Evolutionary conservation across 2,797 vertebrate genomes (phyloP).

Genomic region (Argentina silus): DNA sequence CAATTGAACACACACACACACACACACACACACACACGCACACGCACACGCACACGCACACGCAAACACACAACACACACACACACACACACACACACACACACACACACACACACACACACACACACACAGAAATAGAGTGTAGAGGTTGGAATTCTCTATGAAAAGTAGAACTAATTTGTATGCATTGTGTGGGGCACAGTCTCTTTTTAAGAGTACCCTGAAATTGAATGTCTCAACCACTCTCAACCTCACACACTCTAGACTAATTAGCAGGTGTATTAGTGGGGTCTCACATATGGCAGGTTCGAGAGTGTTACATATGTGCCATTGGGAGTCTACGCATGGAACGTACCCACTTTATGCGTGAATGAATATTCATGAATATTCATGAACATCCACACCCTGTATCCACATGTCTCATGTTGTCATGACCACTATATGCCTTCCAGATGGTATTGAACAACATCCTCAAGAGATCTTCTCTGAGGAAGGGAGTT

Average conservation of each 20-base stretch:
- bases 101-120: conserved; percentile 5
- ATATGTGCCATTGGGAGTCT: not conserved
- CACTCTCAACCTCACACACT: conserved; percentile 33
- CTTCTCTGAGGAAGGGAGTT: not conserved
- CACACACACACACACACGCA: conserved; percentile 6
- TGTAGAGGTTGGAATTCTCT: not conserved
- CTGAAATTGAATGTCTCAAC: conserved; percentile 2
- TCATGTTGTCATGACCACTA: conserved; percentile 1
- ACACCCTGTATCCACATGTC: not conserved
- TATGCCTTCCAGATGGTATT: conserved; percentile 7
- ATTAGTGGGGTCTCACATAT: conserved; percentile 40
- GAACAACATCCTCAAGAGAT: conserved; percentile 10
- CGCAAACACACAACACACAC: not conserved
- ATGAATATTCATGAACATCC: not conserved
- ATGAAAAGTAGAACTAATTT: conserved; percentile 16
- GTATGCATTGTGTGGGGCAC: conserved; percentile 28
- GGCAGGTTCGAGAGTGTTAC: conserved; percentile 19
- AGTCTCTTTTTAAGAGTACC: conserved; percentile 19
- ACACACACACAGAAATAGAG: conserved; percentile 5
- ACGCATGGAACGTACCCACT: conserved; percentile 20
- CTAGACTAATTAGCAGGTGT: conserved; percentile 37
- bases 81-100: not conserved
- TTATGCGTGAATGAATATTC: conserved; percentile 23
- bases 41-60: conserved; percentile 9
- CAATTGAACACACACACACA: not conserved